phyloP scores from a whole-genome alignment of 2,888 invertebrate species.

The Caenorhabditis parvicauda region DNA sequence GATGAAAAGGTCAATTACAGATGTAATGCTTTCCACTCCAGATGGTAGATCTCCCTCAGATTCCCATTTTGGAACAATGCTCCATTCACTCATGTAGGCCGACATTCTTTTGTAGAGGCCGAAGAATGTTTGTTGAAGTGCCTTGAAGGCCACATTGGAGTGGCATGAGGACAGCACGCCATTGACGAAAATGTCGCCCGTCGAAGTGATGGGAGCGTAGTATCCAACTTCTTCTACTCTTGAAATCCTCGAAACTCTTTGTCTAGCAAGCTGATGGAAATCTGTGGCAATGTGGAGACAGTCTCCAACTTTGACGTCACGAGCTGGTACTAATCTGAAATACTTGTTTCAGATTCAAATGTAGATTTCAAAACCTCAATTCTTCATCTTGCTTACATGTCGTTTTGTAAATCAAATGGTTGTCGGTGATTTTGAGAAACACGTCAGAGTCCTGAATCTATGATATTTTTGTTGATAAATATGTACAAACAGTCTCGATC shows the following conservation, averaged over 20 bases:
- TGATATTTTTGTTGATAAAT: too few species aligned
- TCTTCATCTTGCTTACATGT: slow-evolving; percentile 27
- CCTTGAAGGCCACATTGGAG: slow-evolving; percentile 46
- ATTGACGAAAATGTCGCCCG: slow-evolving; percentile 59
- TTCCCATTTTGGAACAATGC: slow-evolving; percentile 7
- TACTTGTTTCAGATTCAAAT: neutral
- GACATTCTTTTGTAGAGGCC: slow-evolving; percentile 29
- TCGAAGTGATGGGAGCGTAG: slow-evolving; percentile 55
- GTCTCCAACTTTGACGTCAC: slow-evolving; percentile 38
- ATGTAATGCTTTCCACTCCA: slow-evolving; percentile 51
- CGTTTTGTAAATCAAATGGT: slow-evolving; percentile 54
- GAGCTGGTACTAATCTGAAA: slow-evolving; percentile 24
- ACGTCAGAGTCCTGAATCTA: slow-evolving; percentile 14
- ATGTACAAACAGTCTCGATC: slow-evolving; percentile 33
- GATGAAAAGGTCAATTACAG: slow-evolving; percentile 51
- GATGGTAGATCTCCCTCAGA: slow-evolving; percentile 41
- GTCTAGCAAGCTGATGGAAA: slow-evolving; percentile 12
- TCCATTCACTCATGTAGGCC: slow-evolving; percentile 8
- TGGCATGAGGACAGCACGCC: slow-evolving; percentile 58
- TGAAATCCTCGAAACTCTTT: slow-evolving; percentile 14
- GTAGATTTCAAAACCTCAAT: neutral
- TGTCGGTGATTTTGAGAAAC: slow-evolving; percentile 48
- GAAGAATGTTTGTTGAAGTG: slow-evolving; percentile 61
- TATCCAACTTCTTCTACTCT: slow-evolving; percentile 44
- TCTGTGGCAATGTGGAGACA: slow-evolving; percentile 42